These are phyloP conservation scores for Pachyrhynchus sulphureomaculatus DNA, from an alignment of 1,140 invertebrate species.

Conservation along the genomic window DNA sequence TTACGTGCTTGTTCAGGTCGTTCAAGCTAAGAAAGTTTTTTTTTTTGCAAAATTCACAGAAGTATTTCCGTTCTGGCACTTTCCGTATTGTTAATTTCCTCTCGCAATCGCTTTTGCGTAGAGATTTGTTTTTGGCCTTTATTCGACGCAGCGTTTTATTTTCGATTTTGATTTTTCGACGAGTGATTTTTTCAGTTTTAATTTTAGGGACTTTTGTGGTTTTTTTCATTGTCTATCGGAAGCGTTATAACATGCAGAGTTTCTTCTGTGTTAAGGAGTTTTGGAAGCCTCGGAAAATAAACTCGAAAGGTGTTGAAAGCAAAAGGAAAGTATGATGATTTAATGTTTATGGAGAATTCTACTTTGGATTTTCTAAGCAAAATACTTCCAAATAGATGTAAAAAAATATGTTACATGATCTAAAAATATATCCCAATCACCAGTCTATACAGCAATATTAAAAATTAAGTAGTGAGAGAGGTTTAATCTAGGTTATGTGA, in stretches of 20 bases:
- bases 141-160: not conserved
- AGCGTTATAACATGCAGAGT: no score
- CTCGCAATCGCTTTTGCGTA: no score
- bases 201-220: no score
- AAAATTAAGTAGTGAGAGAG: not conserved
- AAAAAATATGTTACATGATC: slow-evolving; percentile 2
- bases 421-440: slow-evolving; percentile 4
- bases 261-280: no score
- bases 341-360: not conserved
- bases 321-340: not conserved
- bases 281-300: no score
- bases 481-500: not conserved
- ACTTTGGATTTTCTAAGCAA: not conserved
- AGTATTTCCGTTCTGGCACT: slow-evolving; percentile 42
- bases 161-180: no score
- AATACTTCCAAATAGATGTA: not conserved
- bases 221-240: no score
- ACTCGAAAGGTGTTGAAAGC: not conserved
- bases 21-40: slow-evolving; percentile 55
- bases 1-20: slow-evolving; percentile 57
- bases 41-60: slow-evolving; percentile 57
- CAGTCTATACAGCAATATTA: not conserved
- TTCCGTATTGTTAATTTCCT: slow-evolving; percentile 41
- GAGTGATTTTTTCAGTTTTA: slow-evolving; percentile 35
- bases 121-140: not conserved